Percentiles rank a stretch among this genome's conserved stretches.
phyloP scores from a whole-genome alignment of 2,888 invertebrate species.

The Andrena minutula region DNA sequence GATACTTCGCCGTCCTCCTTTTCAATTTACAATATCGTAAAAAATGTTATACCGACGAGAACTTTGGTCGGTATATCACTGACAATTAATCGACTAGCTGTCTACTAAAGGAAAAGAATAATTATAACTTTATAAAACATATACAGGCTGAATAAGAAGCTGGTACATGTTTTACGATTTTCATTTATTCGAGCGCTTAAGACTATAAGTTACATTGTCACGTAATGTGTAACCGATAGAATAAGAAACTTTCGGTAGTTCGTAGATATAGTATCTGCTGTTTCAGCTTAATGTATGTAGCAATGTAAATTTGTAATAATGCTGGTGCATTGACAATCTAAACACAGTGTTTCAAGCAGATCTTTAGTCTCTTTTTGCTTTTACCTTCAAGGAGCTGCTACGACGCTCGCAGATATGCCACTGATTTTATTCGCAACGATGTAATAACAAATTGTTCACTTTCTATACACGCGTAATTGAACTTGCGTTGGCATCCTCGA shows the following conservation, averaged over 20 bases:
- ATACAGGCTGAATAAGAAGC: neutral
- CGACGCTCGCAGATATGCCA: conserved; percentile 20
- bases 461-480: conserved; percentile 35
- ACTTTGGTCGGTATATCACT: neutral
- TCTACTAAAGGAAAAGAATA: neutral
- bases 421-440: conserved; percentile 22
- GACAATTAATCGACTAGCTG: neutral
- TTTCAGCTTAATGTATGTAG: conserved; percentile 29
- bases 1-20: neutral
- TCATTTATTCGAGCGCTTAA: conserved; percentile 59
- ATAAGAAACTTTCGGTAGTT: conserved; percentile 30
- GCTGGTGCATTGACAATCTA: conserved; percentile 32
- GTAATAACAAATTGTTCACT: conserved; percentile 23
- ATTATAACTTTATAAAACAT: neutral
- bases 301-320: conserved; percentile 24
- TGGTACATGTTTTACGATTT: neutral
- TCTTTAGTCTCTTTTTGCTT: conserved; percentile 17
- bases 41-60: neutral
- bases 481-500: conserved; percentile 55
- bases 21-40: conserved; percentile 6
- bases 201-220: conserved; percentile 52
- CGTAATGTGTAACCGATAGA: conserved; percentile 39
- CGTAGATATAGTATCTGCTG: conserved; percentile 13
- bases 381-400: conserved; percentile 13
- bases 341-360: conserved; percentile 27